A percentile compares a stretch with the other conserved stretches of the same genome.
These are phyloP conservation scores for Erebia aethiops DNA, from an alignment of 2,888 invertebrate genomes.

Conservation along the genomic window DNA sequence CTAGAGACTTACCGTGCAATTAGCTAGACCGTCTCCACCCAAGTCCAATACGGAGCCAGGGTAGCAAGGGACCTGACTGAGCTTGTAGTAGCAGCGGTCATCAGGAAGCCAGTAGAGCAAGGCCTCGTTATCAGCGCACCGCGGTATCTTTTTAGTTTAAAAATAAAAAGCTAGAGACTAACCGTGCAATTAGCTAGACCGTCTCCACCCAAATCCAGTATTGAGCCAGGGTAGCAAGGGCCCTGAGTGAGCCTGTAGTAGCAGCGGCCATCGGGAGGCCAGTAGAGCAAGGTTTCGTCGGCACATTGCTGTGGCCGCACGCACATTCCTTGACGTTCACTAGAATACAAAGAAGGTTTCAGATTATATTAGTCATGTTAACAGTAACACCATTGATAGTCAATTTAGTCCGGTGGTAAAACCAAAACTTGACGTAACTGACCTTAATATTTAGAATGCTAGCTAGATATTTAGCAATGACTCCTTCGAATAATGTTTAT, in stretches of 20 bases:
- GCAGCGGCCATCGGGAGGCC: slow-evolving; percentile 90
- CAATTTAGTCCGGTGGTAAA: background rate
- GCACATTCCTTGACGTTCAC: slow-evolving; percentile 88
- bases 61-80: slow-evolving; percentile 89
- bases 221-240: slow-evolving; percentile 89
- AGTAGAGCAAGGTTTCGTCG: slow-evolving; percentile 86
- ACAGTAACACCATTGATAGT: slow-evolving; percentile 14
- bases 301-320: slow-evolving; percentile 85
- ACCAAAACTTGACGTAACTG: background rate
- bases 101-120: slow-evolving; percentile 91
- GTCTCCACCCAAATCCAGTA: slow-evolving; percentile 84
- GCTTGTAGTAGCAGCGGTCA: slow-evolving; percentile 87
- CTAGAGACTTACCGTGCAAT: slow-evolving; percentile 81
- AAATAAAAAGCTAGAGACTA: slow-evolving; percentile 41
- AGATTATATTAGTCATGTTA: slow-evolving; percentile 24
- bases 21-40: slow-evolving; percentile 85
- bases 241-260: slow-evolving; percentile 88
- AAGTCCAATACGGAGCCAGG: slow-evolving; percentile 87
- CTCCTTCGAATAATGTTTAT: too few species aligned
- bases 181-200: slow-evolving; percentile 86
- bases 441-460: background rate
- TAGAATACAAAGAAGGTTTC: slow-evolving; percentile 30
- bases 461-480: background rate
- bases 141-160: too few species aligned
- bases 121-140: slow-evolving; percentile 61